Conservation (phyloP, 1,140 invertebrate species). For the Drosophila arawakana region DNA sequence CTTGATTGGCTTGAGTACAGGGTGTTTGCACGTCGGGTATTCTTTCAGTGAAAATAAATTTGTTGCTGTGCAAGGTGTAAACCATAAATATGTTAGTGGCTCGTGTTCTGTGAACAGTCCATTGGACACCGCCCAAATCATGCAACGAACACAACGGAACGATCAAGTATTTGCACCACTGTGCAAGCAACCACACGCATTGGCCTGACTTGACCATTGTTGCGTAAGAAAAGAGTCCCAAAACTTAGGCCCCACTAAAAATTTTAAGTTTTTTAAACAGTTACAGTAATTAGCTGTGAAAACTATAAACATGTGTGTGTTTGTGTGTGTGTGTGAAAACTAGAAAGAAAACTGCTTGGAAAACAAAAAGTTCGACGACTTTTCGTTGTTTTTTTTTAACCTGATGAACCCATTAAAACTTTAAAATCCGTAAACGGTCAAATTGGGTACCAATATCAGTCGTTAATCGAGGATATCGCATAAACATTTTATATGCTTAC, state of each 20-base stretch:
- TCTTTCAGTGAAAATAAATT: background rate
- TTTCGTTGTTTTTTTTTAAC: no score
- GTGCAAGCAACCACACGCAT: background rate
- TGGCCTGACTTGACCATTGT: background rate
- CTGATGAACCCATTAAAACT: no score
- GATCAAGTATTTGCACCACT: background rate
- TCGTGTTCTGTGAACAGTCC: conserved; percentile 30
- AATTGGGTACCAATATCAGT: no score
- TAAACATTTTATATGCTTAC: no score
- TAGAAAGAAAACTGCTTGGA: no score
- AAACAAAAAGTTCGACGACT: no score
- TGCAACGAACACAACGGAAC: background rate
- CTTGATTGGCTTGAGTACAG: background rate
- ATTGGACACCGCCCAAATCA: conserved; percentile 18
- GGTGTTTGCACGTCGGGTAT: background rate
- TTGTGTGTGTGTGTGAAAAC: no score
- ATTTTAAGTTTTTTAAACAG: conserved; percentile 10
- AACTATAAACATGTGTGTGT: conserved; percentile 1
- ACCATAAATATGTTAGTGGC: background rate
- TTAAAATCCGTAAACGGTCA: no score
- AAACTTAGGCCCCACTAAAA: conserved; percentile 7
- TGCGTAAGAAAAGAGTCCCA: conserved; percentile 1
- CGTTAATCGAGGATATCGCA: no score
- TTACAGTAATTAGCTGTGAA: conserved; percentile 35
- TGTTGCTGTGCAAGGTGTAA: background rate